phyloP scores from a whole-genome alignment of 1,140 invertebrate species.

The Cotesia typhae region DNA sequence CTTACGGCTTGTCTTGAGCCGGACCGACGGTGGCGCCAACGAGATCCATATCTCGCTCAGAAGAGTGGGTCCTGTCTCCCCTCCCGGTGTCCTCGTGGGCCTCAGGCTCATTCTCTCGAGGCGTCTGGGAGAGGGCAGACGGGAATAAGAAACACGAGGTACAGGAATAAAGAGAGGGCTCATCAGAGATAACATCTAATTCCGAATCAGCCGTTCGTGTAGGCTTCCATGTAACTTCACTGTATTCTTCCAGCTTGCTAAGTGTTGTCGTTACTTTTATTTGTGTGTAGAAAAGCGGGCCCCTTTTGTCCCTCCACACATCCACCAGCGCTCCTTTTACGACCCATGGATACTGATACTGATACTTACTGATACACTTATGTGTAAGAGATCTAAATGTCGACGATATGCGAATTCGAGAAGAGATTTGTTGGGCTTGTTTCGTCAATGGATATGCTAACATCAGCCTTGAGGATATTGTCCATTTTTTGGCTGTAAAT shows the following conservation, averaged over 20 bases:
- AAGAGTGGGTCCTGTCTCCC: conserved; percentile 35
- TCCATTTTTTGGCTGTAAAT: not conserved
- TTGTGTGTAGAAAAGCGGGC: conserved; percentile 18
- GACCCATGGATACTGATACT: not conserved
- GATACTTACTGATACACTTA: not conserved
- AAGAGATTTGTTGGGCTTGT: conserved; percentile 19
- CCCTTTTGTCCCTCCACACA: not conserved
- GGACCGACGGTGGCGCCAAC: conserved; percentile 57
- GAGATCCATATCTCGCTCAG: conserved; percentile 56
- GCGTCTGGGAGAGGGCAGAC: conserved; percentile 3
- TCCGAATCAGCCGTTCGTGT: conserved; percentile 55
- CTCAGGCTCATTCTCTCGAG: not conserved
- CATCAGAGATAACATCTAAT: conserved; percentile 65
- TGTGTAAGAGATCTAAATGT: conserved; percentile 3
- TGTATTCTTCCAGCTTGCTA: conserved; percentile 25
- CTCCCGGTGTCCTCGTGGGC: conserved; percentile 5
- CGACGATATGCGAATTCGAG: conserved; percentile 14
- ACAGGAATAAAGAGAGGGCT: conserved; percentile 44
- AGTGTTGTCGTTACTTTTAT: conserved; percentile 36
- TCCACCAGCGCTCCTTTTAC: not conserved
- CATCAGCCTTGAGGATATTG: conserved; percentile 20
- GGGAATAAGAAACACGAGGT: conserved; percentile 9
- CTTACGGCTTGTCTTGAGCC: conserved; percentile 29
- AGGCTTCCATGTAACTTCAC: conserved; percentile 42
- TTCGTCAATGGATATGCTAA: conserved; percentile 16